Conservation (phyloP, 1,140 invertebrate genomes). For the Fragariocoptes setiger region DNA sequence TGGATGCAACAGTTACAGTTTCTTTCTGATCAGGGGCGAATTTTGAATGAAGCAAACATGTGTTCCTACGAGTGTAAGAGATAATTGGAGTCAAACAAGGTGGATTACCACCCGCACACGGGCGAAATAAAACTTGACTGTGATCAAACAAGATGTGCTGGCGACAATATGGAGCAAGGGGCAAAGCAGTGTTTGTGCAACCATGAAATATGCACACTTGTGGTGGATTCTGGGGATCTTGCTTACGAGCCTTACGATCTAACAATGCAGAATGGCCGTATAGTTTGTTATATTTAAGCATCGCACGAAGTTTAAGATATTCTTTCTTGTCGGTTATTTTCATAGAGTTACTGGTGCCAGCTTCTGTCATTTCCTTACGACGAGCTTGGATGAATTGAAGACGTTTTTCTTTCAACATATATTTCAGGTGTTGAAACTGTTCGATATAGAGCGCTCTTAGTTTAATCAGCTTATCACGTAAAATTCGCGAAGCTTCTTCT, state of each 20-base stretch:
- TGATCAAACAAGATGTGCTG: slow-evolving; percentile 20
- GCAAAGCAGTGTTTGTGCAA: background rate
- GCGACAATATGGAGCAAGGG: slow-evolving; percentile 4
- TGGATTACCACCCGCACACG: slow-evolving; percentile 20
- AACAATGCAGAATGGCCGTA: slow-evolving; percentile 3
- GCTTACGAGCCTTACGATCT: slow-evolving; percentile 18
- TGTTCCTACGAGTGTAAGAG: slow-evolving; percentile 7
- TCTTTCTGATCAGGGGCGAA: no score
- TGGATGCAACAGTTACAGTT: no score
- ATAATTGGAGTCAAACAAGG: slow-evolving; percentile 12
- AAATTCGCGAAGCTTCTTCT: slow-evolving; percentile 44
- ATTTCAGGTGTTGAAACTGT: slow-evolving; percentile 39
- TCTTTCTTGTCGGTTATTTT: background rate
- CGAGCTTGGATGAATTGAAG: slow-evolving; percentile 24
- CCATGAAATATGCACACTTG: background rate
- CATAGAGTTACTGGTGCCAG: background rate
- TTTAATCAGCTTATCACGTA: slow-evolving; percentile 36
- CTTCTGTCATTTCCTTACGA: slow-evolving; percentile 2
- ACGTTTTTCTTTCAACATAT: slow-evolving; percentile 33
- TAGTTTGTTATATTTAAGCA: slow-evolving; percentile 1
- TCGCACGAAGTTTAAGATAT: slow-evolving; percentile 1
- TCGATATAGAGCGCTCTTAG: slow-evolving; percentile 49
- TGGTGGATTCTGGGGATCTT: background rate
- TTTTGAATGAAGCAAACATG: slow-evolving; percentile 11
- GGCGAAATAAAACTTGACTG: slow-evolving; percentile 36